Evolutionary conservation across 2,113 vertebrate genomes (phyloP).

Genomic region (Malurus alboscapulatus): DNA sequence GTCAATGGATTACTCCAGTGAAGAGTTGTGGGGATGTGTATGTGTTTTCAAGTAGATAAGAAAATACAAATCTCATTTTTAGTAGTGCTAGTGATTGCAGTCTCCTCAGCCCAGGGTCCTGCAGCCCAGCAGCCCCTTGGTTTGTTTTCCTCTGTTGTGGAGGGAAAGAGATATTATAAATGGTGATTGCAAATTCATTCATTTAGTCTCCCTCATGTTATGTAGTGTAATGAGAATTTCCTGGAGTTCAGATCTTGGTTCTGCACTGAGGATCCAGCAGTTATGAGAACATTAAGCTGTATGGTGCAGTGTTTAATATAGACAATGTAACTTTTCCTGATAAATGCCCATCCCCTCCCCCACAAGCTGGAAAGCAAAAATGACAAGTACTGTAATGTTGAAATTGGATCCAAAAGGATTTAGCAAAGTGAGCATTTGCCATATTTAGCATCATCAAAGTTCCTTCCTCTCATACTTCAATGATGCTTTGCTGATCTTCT

Average conservation of each 20-base stretch:
- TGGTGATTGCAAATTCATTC: background rate
- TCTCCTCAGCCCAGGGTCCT: background rate
- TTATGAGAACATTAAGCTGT: background rate
- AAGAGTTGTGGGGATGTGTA: background rate
- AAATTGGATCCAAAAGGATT: slow-evolving; percentile 83
- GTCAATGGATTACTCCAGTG: background rate
- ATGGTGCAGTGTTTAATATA: background rate
- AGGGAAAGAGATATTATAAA: background rate
- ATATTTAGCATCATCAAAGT: slow-evolving; percentile 86
- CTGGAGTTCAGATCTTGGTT: background rate
- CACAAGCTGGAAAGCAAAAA: slow-evolving; percentile 42
- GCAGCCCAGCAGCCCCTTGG: background rate
- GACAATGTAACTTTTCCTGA: slow-evolving; percentile 47
- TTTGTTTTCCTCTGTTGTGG: background rate
- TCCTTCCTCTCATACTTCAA: slow-evolving; percentile 81
- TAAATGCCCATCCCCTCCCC: slow-evolving; percentile 22
- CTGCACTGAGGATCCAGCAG: background rate
- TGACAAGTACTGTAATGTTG: slow-evolving; percentile 62
- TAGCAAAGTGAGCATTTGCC: slow-evolving; percentile 84
- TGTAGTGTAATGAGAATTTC: background rate
- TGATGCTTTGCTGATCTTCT: slow-evolving; percentile 81
- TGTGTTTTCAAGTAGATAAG: background rate
- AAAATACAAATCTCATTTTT: background rate
- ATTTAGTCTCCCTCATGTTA: background rate
- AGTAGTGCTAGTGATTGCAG: background rate